A percentile compares a stretch with the other conserved stretches of the same genome.
Evolutionary conservation across 2,797 vertebrate genomes (phyloP).

Genomic region (Chelmon rostratus): DNA sequence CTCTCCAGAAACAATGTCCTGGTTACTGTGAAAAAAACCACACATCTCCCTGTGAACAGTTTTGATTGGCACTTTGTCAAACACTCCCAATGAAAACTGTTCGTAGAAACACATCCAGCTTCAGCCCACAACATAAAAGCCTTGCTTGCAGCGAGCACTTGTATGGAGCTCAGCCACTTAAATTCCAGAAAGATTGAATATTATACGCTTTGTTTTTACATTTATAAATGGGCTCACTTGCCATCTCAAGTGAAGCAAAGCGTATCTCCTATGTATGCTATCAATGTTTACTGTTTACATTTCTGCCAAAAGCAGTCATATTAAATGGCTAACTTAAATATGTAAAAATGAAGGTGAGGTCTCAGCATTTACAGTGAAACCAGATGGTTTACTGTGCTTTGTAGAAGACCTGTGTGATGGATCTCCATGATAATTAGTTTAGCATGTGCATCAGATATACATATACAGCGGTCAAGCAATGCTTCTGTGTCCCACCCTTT

Average conservation of each 20-base stretch:
- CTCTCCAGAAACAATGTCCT: constrained; percentile 33
- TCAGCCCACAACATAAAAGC: constrained; percentile 35
- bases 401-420: neutral
- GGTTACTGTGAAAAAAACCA: constrained; percentile 35
- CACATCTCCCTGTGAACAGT: constrained; percentile 32
- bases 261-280: neutral
- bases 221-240: constrained; percentile 3
- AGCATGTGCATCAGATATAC: neutral
- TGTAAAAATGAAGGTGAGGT: neutral
- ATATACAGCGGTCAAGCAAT: neutral
- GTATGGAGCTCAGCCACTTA: constrained; percentile 9
- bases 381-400: neutral
- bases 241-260: neutral
- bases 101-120: constrained; percentile 14
- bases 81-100: constrained; percentile 28
- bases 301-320: constrained; percentile 6
- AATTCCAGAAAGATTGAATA: constrained; percentile 35
- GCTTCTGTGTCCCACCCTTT: neutral
- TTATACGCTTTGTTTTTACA: constrained; percentile 21
- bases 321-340: neutral
- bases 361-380: neutral
- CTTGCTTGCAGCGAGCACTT: constrained; percentile 22
- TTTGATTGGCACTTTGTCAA: constrained; percentile 35
- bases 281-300: neutral
- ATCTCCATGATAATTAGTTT: neutral